Evolutionary conservation across 1,140 invertebrate genomes (phyloP), one percentile per base, ranked within the genome.

Genomic region (Ceratina japonica): DNA sequence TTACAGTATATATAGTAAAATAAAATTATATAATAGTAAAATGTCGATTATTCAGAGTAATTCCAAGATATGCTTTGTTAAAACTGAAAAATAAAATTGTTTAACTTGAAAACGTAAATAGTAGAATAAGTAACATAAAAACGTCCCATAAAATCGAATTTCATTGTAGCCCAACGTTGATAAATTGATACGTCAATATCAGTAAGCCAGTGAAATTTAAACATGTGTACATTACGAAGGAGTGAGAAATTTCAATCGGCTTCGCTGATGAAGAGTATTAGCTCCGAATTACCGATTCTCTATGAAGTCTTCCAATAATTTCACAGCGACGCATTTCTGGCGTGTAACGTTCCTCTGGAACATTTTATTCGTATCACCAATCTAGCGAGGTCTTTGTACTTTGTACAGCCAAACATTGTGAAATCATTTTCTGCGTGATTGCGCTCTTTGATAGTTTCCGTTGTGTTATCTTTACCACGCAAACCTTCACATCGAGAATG

Each of bases 371-470:
- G 10, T 44, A 44, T 44, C 37, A 44, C 10, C 10, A 44, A 44
- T 44, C 37, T 44, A 44, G 10, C 27, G 18, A 70, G 54, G 15
- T n/a, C 66, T 77, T 77, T 77, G 66, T 71, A 62, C 58, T 44
- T 37, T 62, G 10, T 22, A 10, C 20, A 10, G 18, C 71, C 49
- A 68, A 62, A 77, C 27, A 71, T 77, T 77, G 58, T 52, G 49
- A 70, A 52, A 77, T 77, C 62, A 77, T 77, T 77, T 63, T 68
- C 13, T 71, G 58, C 66, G 31, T 51, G 58, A 54, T 27, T 62
- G 75, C 58, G 22, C 75, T 24, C 75, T 77, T 77, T 77, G 66
- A 77, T 71, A 71, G 24, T 12, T 16, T 10, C 37, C 15, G 3
- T 71, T 49, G 66, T 62, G 16, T 71, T 62, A 77, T 71, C 68